A percentile compares a stretch with the other conserved stretches of the same genome.
phyloP scores from a whole-genome alignment of 1,140 invertebrate species.

The Procambarus clarkii region DNA sequence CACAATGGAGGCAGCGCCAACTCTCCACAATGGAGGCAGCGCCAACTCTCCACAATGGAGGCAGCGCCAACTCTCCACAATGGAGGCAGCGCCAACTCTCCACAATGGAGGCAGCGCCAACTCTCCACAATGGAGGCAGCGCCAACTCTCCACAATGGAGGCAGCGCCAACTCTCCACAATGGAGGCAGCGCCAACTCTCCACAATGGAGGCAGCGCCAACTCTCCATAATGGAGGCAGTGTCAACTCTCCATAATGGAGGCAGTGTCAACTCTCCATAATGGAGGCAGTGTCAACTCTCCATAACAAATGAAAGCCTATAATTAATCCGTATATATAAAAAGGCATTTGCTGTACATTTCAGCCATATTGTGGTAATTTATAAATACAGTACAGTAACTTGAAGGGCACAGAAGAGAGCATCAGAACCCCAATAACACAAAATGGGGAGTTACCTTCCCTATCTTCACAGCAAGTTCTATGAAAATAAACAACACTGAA shows the following conservation, averaged over 20 bases:
- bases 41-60: background rate
- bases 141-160: background rate
- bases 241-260: background rate
- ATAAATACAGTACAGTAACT: constrained; percentile 12
- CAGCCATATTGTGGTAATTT: constrained; percentile 22
- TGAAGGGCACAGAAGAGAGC: constrained; percentile 40
- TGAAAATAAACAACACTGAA: too few relatives aligned
- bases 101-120: background rate
- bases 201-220: background rate
- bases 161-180: background rate
- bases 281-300: background rate
- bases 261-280: background rate
- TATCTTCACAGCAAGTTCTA: background rate
- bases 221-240: background rate
- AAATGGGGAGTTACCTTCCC: constrained; percentile 12
- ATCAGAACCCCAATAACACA: constrained; percentile 6
- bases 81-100: background rate
- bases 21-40: background rate
- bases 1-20: background rate
- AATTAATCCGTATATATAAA: constrained; percentile 1
- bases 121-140: background rate
- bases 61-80: background rate
- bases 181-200: background rate
- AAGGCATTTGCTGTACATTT: constrained; percentile 43
- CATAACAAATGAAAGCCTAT: constrained; percentile 9